Base-by-base conservation (phyloP, 2,113 vertebrate species). In the Leucosticte australis region DNA sequence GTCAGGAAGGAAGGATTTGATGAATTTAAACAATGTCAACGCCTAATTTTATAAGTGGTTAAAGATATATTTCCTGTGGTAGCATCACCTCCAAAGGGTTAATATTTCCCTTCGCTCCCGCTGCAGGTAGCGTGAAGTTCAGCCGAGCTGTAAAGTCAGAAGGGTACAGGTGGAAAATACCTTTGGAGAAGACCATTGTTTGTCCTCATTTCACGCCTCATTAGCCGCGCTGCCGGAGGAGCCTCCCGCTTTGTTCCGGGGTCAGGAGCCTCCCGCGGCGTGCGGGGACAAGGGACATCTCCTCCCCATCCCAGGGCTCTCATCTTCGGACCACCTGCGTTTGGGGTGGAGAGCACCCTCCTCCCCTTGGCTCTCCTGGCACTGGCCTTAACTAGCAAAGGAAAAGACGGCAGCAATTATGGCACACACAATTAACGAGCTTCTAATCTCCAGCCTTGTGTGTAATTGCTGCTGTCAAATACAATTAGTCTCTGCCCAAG, bases 391-490 rank as follows among this genome's bases (percentile, higher is more conserved):
- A 44, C 28, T 80, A 94, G 87, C 7, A 17, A 94, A 93, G 92
- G 92, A 93, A 96, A 96, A 95, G 93, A 93, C 75, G 14, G 94
- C 88, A 94, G 94, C 95, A 97, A 94, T 98, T 97, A 97, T 10
- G 84, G 80, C 92, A 92, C 92, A 74, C 79, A 14, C 93, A 89
- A 97, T 97, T 97, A 98, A 96, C 75, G 87, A 95, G 93, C 94
- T 96, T 92, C 95, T 95, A 93, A 96, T 98, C 95, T 97, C 97
- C 96, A 98, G 46, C 95, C 91, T 97, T 96, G 96, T 94, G 63
- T 97, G 95, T 97, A 97, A 97, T 98, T 98, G 97, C 97, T 97
- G 95, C 96, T 98, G 98, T 98, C 97, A 96, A 84, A 96, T 97
- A 96, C 92, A 97, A 87, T 98, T 97, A 97, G 95, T 52, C 64